Conservation (phyloP, 2,113 vertebrate genomes). For the Nestor notabilis region DNA sequence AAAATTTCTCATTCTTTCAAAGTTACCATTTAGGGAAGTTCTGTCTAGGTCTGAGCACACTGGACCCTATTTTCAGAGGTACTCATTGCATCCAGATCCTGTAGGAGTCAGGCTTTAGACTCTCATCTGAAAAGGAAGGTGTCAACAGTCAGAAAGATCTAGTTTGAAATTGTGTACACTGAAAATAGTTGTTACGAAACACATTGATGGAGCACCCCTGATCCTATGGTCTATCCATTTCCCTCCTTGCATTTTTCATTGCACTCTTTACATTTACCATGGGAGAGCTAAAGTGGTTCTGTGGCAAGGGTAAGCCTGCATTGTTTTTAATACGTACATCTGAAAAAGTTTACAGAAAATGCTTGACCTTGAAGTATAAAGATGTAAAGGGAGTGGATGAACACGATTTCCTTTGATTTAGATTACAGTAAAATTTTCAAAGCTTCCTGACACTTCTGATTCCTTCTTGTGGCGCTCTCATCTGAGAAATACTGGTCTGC, state of each 20-base stretch:
- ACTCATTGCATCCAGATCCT: neutral
- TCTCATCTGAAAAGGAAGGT: neutral
- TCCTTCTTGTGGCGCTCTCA: neutral
- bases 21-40: neutral
- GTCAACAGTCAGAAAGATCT: neutral
- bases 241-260: neutral
- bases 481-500: neutral
- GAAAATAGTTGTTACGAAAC: neutral
- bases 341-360: neutral
- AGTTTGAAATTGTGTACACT: neutral
- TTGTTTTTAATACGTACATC: rapidly evolving
- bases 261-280: rapidly evolving
- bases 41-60: neutral
- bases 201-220: neutral
- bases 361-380: constrained; percentile 13
- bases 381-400: neutral
- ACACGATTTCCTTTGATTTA: constrained; percentile 19
- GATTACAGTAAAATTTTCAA: constrained; percentile 24
- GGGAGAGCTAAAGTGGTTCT: neutral
- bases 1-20: neutral
- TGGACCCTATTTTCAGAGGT: neutral
- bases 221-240: neutral
- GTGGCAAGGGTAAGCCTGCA: neutral
- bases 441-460: constrained; percentile 4
- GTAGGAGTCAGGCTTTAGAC: neutral